Evolutionary conservation across 2,113 vertebrate genomes (phyloP).

Genomic region (Engystomops pustulosus): DNA sequence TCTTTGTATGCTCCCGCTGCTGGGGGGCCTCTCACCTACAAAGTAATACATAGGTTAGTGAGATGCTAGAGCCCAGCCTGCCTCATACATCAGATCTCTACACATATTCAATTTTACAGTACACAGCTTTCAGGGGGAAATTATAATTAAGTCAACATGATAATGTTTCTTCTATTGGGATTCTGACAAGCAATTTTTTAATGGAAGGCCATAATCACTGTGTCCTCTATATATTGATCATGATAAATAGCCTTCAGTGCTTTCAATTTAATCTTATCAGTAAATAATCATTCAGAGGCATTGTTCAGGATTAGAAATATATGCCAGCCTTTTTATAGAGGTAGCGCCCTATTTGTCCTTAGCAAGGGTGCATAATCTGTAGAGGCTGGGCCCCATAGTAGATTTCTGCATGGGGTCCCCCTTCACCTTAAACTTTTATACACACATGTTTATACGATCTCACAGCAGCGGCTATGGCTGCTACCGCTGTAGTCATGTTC

Average conservation of each 20-base stretch:
- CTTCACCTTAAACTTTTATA: too few relatives aligned
- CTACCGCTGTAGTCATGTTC: too few relatives aligned
- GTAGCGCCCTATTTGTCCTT: too few relatives aligned
- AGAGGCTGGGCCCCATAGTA: too few relatives aligned
- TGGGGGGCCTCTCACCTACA: slow-evolving; percentile 88
- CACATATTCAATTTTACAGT: slow-evolving; percentile 4
- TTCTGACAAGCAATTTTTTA: slow-evolving; percentile 27
- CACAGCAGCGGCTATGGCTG: too few relatives aligned
- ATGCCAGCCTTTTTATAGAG: too few relatives aligned
- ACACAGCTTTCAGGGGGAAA: background rate
- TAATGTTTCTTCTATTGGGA: slow-evolving; percentile 23
- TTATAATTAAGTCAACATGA: background rate
- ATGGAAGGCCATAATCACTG: slow-evolving; percentile 5
- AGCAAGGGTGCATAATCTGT: too few relatives aligned
- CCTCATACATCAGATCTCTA: background rate
- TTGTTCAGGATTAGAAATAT: too few relatives aligned
- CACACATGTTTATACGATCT: too few relatives aligned
- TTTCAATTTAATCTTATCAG: background rate
- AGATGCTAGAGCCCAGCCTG: background rate
- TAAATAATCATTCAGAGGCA: too few relatives aligned
- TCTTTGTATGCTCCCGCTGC: slow-evolving; percentile 84
- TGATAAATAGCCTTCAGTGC: background rate
- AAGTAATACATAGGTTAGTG: slow-evolving; percentile 31
- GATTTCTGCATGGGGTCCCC: too few relatives aligned
- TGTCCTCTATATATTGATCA: slow-evolving; percentile 48